Percentiles rank a stretch among this genome's conserved stretches.
phyloP scores from a whole-genome alignment of 2,113 vertebrate genomes.

The Campylorhamphus procurvoides region DNA sequence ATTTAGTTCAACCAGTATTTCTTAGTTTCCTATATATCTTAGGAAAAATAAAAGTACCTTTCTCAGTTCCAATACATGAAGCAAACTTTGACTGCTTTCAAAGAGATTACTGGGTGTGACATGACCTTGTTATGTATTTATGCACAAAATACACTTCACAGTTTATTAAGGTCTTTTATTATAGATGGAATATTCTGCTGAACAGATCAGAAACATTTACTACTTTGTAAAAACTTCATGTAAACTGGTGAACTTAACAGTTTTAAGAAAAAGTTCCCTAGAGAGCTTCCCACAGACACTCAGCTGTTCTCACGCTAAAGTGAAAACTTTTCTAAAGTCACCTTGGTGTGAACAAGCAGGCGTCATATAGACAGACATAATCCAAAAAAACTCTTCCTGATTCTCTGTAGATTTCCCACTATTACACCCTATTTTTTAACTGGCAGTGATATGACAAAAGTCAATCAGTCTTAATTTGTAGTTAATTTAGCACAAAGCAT shows the following conservation, averaged over 20 bases:
- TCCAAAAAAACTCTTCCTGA: neutral
- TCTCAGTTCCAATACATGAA: neutral
- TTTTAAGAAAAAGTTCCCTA: neutral
- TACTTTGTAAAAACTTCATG: neutral
- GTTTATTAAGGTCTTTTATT: neutral
- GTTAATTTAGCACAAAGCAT: neutral
- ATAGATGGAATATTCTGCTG: neutral
- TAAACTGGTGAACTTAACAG: neutral
- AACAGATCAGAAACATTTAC: constrained; percentile 1
- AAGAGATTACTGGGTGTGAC: neutral
- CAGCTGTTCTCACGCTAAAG: neutral
- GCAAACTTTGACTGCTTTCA: neutral
- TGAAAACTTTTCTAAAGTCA: neutral
- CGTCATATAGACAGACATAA: neutral
- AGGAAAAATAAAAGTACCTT: neutral
- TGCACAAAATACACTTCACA: neutral
- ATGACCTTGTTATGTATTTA: neutral
- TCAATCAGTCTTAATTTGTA: neutral
- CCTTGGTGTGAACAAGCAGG: neutral
- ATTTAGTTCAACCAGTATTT: neutral
- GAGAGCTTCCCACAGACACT: neutral
- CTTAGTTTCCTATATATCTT: neutral
- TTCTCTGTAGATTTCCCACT: neutral
- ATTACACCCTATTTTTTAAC: neutral
- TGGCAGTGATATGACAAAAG: neutral